Evolutionary conservation across 1,140 invertebrate genomes (phyloP).

Genomic region (Bombus sylvicola): DNA sequence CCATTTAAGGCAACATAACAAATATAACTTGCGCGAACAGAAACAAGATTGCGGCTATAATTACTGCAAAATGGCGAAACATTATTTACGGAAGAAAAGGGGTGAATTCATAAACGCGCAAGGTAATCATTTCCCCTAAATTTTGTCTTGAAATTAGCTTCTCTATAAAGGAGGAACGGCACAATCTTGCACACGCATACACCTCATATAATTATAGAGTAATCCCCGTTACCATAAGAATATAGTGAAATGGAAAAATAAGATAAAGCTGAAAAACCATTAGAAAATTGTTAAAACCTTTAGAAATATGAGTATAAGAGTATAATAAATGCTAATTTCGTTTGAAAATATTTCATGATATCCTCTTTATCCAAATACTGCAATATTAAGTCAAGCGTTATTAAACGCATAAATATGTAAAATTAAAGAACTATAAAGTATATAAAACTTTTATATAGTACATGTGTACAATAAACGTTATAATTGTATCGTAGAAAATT

Average conservation of each 20-base stretch:
- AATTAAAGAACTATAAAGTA: background rate
- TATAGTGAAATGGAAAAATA: background rate
- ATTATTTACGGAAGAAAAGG: conserved; percentile 3
- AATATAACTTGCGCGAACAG: no score
- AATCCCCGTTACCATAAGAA: background rate
- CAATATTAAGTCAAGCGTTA: background rate
- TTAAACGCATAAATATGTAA: background rate
- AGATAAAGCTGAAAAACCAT: background rate
- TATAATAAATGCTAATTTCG: background rate
- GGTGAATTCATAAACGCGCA: background rate
- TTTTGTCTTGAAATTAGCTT: conserved; percentile 6
- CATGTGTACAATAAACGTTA: background rate
- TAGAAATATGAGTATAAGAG: background rate
- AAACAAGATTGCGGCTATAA: background rate
- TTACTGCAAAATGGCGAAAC: conserved; percentile 1
- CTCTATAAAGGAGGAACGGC: background rate
- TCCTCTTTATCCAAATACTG: background rate
- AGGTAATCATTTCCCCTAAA: conserved; percentile 4
- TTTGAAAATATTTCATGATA: background rate
- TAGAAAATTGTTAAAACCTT: background rate
- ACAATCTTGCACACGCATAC: background rate
- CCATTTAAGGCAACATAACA: background rate
- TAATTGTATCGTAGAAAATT: background rate
- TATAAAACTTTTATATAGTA: background rate
- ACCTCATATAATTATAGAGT: background rate